These are phyloP conservation scores for Ifrita kowaldi DNA, from an alignment of 2,113 vertebrate species.

Conservation along the genomic window DNA sequence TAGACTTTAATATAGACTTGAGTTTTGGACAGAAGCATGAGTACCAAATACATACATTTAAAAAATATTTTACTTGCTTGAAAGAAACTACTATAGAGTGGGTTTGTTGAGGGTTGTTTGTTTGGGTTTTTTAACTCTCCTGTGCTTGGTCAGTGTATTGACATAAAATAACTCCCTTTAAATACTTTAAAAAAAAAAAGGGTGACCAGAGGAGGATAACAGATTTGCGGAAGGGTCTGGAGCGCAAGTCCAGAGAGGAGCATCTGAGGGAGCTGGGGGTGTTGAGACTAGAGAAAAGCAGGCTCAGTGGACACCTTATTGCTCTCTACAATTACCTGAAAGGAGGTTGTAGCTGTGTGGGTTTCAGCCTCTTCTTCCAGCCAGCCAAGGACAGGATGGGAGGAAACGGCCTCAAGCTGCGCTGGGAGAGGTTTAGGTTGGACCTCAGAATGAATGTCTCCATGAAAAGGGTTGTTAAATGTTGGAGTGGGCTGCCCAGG, in stretches of 20 bases:
- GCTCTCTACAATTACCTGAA: not conserved
- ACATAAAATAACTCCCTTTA: not conserved
- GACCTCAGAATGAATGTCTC: not conserved
- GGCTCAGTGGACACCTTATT: no score
- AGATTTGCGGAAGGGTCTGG: not conserved
- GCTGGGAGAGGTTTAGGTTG: not conserved
- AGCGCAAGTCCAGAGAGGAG: rapidly evolving
- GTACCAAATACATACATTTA: rapidly evolving
- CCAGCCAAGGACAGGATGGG: not conserved
- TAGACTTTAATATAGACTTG: not conserved
- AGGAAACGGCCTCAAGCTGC: not conserved
- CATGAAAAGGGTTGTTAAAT: not conserved
- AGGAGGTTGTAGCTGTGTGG: not conserved
- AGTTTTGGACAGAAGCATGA: not conserved
- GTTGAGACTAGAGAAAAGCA: not conserved
- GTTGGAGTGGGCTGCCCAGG: rapidly evolving
- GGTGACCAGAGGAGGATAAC: no score
- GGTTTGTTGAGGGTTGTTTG: not conserved
- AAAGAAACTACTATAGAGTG: not conserved
- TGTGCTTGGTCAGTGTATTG: not conserved
- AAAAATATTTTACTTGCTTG: not conserved
- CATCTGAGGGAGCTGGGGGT: not conserved
- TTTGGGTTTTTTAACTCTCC: not conserved
- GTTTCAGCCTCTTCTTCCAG: not conserved
- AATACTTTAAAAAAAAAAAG: not conserved